These are phyloP conservation scores for Drosophila barbarae DNA, from an alignment of 2,888 invertebrate genomes.

Conservation along the genomic window DNA sequence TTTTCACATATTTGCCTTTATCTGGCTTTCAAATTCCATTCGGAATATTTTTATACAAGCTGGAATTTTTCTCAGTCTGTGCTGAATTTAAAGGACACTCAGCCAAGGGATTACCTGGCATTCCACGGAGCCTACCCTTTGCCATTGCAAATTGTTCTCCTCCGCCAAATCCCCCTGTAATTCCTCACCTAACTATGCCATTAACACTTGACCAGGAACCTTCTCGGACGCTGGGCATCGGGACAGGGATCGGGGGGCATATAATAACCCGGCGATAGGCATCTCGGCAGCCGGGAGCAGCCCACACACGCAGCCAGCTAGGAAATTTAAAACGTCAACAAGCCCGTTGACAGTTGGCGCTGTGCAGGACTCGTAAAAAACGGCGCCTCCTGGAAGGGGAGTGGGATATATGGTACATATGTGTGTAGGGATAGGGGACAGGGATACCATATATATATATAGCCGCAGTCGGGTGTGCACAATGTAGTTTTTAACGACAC, in stretches of 20 bases:
- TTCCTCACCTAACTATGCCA: constrained; percentile 32
- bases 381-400: constrained; percentile 18
- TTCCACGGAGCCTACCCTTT: neutral
- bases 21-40: constrained; percentile 6
- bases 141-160: constrained; percentile 12
- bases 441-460: constrained; percentile 1
- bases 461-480: constrained; percentile 26
- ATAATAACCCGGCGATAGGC: constrained; percentile 27
- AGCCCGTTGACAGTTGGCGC: constrained; percentile 65
- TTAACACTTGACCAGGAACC: constrained; percentile 48
- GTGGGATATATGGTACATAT: neutral
- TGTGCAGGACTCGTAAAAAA: constrained; percentile 59
- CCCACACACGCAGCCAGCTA: constrained; percentile 31
- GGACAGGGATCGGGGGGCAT: constrained; percentile 6
- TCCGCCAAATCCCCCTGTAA: constrained; percentile 15
- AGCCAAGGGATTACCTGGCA: neutral
- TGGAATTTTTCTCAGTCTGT: neutral
- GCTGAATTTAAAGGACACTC: neutral
- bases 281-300: constrained; percentile 11
- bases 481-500: constrained; percentile 58
- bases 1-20: constrained; percentile 4
- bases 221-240: constrained; percentile 10
- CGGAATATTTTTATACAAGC: constrained; percentile 3
- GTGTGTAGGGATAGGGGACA: constrained; percentile 1
- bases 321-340: constrained; percentile 53